These are phyloP conservation scores for Holothuria glaberrima DNA, from an alignment of 35 echinoderm and acorn worm species.

Conservation along the genomic window DNA sequence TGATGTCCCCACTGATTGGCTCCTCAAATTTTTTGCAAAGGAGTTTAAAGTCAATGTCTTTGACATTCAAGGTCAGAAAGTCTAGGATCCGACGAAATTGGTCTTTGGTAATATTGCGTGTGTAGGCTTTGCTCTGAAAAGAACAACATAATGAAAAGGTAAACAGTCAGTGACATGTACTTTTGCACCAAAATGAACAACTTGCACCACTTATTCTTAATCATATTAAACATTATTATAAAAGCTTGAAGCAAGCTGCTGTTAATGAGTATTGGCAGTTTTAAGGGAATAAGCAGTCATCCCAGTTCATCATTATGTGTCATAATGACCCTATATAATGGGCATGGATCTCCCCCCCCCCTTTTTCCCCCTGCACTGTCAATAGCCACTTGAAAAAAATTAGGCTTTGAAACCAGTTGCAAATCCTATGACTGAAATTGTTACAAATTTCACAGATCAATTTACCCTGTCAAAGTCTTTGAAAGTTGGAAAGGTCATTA, in stretches of 20 bases:
- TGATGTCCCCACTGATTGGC: conserved; percentile 80
- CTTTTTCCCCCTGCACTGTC: no score
- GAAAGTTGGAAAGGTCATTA: conserved; percentile 91
- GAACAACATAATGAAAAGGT: not conserved
- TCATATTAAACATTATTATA: no score
- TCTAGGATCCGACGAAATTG: conserved; percentile 92
- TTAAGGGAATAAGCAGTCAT: no score
- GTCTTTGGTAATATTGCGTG: conserved; percentile 84
- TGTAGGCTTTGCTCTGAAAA: conserved; percentile 94
- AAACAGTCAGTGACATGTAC: not conserved
- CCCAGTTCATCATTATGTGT: no score
- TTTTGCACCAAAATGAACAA: not conserved
- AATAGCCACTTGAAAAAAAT: no score
- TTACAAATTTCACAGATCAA: no score
- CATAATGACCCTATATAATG: no score
- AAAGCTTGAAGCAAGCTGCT: no score
- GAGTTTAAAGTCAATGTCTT: conserved; percentile 83
- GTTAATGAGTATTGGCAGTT: no score
- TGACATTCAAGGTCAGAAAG: conserved; percentile 83
- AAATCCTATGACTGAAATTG: no score
- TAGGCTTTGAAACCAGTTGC: no score
- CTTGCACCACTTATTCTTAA: not conserved
- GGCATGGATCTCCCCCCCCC: no score
- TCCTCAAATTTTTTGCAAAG: conserved; percentile 94
- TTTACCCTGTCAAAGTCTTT: conserved; percentile 97